Conservation (phyloP, 2,888 invertebrate genomes). For the Suillia variegata region DNA sequence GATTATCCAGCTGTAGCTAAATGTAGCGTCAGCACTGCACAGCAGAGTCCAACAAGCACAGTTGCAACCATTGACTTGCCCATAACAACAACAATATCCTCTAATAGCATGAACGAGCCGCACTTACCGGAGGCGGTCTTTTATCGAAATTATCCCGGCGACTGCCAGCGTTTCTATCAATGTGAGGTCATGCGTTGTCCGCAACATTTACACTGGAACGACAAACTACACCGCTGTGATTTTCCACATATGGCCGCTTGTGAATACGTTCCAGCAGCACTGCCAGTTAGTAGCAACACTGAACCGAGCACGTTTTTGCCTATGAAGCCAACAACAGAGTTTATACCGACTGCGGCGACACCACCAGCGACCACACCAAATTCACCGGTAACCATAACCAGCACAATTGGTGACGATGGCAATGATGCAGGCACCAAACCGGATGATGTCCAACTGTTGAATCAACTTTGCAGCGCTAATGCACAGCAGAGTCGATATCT, state of each 20-base stretch:
- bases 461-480: conserved; percentile 19
- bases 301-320: no score
- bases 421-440: background rate
- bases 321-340: background rate
- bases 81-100: background rate
- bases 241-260: no score
- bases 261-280: no score
- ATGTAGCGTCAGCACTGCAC: conserved; percentile 29
- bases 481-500: conserved; percentile 27
- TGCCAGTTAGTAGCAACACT: no score
- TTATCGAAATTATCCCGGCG: conserved; percentile 36
- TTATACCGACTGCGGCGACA: conserved; percentile 24
- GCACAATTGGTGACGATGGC: no score
- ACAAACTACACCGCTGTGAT: conserved; percentile 38
- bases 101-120: no score
- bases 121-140: no score
- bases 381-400: background rate
- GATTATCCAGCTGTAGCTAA: conserved; percentile 40
- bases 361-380: conserved; percentile 25
- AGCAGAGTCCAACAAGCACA: background rate
- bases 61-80: background rate
- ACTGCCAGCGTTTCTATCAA: conserved; percentile 48
- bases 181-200: conserved; percentile 37
- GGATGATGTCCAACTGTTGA: background rate
- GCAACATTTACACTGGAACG: conserved; percentile 41